phyloP scores from a whole-genome alignment of 2,888 invertebrate species.

The Petrolisthes cinctipes region DNA sequence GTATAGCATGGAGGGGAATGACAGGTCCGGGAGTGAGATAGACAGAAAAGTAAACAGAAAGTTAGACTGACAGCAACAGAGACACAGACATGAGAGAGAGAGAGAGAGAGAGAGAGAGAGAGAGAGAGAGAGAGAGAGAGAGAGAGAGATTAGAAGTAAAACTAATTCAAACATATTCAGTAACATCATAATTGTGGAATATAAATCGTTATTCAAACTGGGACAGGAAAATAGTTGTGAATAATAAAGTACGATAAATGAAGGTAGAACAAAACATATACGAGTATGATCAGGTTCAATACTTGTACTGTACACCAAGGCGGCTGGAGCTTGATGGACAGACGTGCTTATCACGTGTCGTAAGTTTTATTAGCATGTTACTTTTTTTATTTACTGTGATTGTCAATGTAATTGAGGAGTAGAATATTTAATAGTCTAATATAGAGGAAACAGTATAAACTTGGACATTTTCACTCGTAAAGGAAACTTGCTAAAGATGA shows the following conservation, averaged over 20 bases:
- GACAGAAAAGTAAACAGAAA: constrained; percentile 11
- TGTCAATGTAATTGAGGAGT: neutral
- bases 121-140: constrained; percentile 1
- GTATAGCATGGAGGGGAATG: neutral
- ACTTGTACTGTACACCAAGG: neutral
- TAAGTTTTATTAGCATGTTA: neutral
- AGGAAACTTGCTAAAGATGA: neutral
- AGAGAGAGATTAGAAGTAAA: too few relatives aligned
- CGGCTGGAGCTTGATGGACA: neutral
- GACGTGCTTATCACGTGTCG: neutral
- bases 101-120: constrained; percentile 1
- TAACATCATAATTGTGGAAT: too few relatives aligned
- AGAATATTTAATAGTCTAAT: neutral
- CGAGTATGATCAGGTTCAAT: neutral
- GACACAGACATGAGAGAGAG: neutral
- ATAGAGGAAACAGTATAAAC: neutral
- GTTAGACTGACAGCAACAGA: neutral
- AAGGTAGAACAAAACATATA: constrained; percentile 13
- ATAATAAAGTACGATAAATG: too few relatives aligned
- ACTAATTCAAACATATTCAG: too few relatives aligned
- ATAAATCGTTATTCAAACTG: too few relatives aligned
- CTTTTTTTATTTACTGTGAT: constrained; percentile 2
- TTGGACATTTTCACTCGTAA: neutral
- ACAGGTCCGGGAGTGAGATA: neutral
- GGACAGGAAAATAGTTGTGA: too few relatives aligned